Evolutionary conservation across 2,797 vertebrate species (phyloP), one percentile per base, ranked within the genome.

Genomic region (Orestias chungarensis): DNA sequence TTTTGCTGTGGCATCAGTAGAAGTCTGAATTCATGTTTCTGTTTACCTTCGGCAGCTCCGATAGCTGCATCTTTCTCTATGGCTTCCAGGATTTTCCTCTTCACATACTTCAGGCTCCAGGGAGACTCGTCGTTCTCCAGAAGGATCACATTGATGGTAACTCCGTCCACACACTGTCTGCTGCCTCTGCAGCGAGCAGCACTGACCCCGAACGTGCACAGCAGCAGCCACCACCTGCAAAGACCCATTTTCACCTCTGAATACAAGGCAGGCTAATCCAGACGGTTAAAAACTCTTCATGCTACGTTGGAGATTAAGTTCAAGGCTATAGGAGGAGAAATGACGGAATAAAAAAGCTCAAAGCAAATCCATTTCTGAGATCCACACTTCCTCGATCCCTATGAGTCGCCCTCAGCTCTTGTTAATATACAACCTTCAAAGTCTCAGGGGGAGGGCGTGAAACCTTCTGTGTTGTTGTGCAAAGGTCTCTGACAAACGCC

Each of bases 111-210:
- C 54, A 94, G 62, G 64, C 90, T 89, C 89, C 94, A 94, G 23
- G 93, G 93, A 69, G 95, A 95, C 7, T 92, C 90, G 0, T 88
- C 81, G 59, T 96, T 96, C 54, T 96, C 90, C 91, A 98, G 90
- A 78, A 97, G 92, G 82, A 99, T 94, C 76, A 98, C 96, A 3
- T 95, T 97, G 78, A 99, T 93, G 46, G 85, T 82, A 0, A 91
- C 74, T 43, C 85, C 86, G 0, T 90, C 46, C 38, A 87, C 35
- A 76, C 93, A 94, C 4, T 68, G 20, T 3, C 7, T 29, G 44
- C 49, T 8, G 10, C 44, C 27, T 15, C 5, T 7, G 65, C 75
- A 81, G 2, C 9, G 54, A 47, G 46, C 50, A 0, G 42, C 62
- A 8, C 89, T 65, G 27, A 84, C 54, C 65, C 71, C 70, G 59